Base-by-base conservation (phyloP, 2,888 invertebrate genomes). In the Leptinotarsa juncta region DNA sequence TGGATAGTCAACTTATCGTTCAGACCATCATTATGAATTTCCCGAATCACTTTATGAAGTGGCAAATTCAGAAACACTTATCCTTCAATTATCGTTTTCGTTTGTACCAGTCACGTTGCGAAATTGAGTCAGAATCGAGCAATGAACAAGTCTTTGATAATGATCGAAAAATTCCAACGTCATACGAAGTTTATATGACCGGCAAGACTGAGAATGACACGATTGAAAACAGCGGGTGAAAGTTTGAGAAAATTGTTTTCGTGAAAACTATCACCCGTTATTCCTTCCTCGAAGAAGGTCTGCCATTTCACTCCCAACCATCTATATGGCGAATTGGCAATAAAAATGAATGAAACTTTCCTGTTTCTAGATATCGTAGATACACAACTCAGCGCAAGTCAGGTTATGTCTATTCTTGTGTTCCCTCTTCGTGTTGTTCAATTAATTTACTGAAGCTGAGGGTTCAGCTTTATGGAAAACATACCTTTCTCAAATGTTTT, bases 291-390 rank as follows among this genome's bases (percentile, higher is more conserved):
- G 42, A 15, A 62, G 62, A 62, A 62, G 32, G 62, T 62, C 62
- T 62, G 62, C 62, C n/a, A 62, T 62, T 62, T 62, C 62, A 62
- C 62, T 62, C n/a, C 62, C 62, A 62, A 62, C 62, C 62, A 26
- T 62, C 62, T 62, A 62, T 62, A 62, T 42, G 18, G 62, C 62
- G 62, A 32, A 62, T 62, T 16, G 62, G 62, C 42, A 62, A 62
- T 62, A 62, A 62, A 62, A 62, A 62, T 62, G 62, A 62, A 62
- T 62, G 62, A 62, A 62, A 62, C 62, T 62, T 62, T 62, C n/a
- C 32, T 42, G 32, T 62, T 62, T 62, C 42, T 42, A 32, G 62
- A 62, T 62, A 32, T 62, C 62, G n/a, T 5, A 42, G 32, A n/a
- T 62, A 62, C n/a, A 62, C 42, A 42, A 26, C 7, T 62, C 0